These are phyloP conservation scores for Mola mola DNA, from an alignment of 2,113 vertebrate genomes.

Conservation along the genomic window DNA sequence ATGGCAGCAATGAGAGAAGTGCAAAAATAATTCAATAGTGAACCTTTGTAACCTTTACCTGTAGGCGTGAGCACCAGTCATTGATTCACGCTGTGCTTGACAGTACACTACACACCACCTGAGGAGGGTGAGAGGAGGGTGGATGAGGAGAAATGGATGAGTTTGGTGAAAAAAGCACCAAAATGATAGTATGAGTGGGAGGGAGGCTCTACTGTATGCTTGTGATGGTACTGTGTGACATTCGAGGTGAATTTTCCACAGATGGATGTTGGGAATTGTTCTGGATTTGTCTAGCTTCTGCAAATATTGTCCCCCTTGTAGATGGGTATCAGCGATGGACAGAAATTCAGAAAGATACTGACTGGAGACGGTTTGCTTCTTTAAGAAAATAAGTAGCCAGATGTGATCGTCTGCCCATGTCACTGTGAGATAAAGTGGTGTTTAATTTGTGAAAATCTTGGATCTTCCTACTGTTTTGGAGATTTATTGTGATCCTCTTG, in stretches of 20 bases:
- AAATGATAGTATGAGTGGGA: conserved; percentile 63
- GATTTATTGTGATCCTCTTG: no score
- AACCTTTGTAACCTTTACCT: conserved; percentile 84
- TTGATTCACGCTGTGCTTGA: conserved; percentile 77
- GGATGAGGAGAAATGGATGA: conserved; percentile 67
- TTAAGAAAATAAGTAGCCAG: no score
- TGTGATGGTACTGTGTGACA: conserved; percentile 50
- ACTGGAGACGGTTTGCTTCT: no score
- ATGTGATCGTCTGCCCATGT: no score
- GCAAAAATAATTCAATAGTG: conserved; percentile 83
- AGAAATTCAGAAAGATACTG: no score
- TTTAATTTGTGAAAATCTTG: no score
- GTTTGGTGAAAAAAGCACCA: conserved; percentile 61
- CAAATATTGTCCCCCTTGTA: conserved; percentile 3
- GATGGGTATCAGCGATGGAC: conserved; percentile 27
- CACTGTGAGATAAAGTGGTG: no score
- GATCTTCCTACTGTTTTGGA: no score
- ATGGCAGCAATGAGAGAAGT: conserved; percentile 78
- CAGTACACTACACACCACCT: conserved; percentile 77
- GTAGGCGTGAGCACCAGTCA: conserved; percentile 78
- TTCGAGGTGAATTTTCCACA: conserved; percentile 39
- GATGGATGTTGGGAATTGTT: conserved; percentile 46
- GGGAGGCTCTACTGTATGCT: conserved; percentile 47
- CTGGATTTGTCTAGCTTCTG: conserved; percentile 25
- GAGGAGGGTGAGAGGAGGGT: conserved; percentile 66